Evolutionary conservation across 1,140 invertebrate genomes (phyloP).

Genomic region (Colletes latitarsis): DNA sequence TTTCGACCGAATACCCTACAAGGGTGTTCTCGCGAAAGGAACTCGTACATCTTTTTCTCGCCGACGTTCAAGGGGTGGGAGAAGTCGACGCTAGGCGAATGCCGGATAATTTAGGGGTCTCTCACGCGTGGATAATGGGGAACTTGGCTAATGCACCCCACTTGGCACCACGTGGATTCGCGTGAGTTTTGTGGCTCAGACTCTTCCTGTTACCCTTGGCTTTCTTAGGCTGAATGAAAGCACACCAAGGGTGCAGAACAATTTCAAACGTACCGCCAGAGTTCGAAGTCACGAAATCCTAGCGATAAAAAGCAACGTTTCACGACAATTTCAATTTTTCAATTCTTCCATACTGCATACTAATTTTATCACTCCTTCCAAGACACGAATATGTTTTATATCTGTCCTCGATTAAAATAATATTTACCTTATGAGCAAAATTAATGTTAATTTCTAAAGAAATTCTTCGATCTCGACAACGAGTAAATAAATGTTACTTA

Average conservation of each 20-base stretch:
- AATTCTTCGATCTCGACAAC: too few species aligned
- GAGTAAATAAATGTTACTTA: too few species aligned
- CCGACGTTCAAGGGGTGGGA: slow-evolving; percentile 69
- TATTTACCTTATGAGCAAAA: too few species aligned
- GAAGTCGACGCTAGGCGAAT: slow-evolving; percentile 69
- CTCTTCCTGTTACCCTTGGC: slow-evolving; percentile 31
- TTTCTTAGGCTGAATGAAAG: slow-evolving; percentile 17
- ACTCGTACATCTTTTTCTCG: slow-evolving; percentile 79
- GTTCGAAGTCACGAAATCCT: neutral
- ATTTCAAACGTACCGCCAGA: neutral
- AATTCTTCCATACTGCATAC: too few species aligned
- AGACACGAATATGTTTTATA: too few species aligned
- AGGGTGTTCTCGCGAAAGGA: slow-evolving; percentile 60
- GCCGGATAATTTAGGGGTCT: slow-evolving; percentile 79
- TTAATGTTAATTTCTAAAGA: too few species aligned
- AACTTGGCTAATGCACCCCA: slow-evolving; percentile 79
- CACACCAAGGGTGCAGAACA: neutral
- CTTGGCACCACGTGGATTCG: slow-evolving; percentile 75
- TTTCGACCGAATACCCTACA: slow-evolving; percentile 12
- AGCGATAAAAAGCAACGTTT: neutral
- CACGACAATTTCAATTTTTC: too few species aligned
- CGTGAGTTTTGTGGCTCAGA: slow-evolving; percentile 63
- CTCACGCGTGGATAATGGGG: slow-evolving; percentile 79
- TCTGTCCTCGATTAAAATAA: too few species aligned
- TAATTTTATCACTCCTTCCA: too few species aligned